A percentile compares a stretch with the other conserved stretches of the same genome.
Conservation (phyloP, 2,113 vertebrate species). For the Pteronura brasiliensis region DNA sequence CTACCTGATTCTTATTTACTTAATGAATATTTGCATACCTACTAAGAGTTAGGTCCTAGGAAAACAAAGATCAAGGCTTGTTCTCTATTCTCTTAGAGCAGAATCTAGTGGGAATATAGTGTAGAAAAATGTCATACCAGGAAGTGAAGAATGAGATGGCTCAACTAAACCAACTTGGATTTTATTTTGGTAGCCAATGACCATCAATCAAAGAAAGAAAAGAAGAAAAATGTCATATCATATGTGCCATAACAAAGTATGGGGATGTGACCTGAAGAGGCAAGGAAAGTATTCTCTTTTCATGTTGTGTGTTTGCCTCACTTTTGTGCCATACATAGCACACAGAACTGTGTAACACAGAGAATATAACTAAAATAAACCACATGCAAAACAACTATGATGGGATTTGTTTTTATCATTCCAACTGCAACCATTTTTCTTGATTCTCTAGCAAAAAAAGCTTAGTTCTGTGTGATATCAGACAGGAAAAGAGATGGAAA, state of each 20-base stretch:
- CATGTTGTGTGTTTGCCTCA: not conserved
- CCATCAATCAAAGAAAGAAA: too few species aligned
- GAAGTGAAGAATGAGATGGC: too few species aligned
- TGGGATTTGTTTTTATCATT: slow-evolving; percentile 21
- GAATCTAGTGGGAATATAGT: not conserved
- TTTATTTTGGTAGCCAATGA: too few species aligned
- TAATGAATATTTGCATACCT: slow-evolving; percentile 26
- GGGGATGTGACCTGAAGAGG: not conserved
- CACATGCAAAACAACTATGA: not conserved
- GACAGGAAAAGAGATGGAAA: not conserved
- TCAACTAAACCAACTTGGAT: too few species aligned
- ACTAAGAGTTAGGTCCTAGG: not conserved
- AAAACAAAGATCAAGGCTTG: not conserved
- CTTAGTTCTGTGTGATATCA: not conserved
- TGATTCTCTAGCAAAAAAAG: not conserved
- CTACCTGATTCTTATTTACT: not conserved
- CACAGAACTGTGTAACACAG: not conserved
- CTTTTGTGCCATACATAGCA: not conserved
- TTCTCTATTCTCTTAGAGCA: not conserved
- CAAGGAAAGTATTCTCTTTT: not conserved
- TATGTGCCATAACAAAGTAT: not conserved
- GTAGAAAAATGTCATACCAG: not conserved
- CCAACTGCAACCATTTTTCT: not conserved
- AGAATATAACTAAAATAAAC: slow-evolving; percentile 6
- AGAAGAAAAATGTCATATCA: not conserved